Conservation (phyloP, 35 echinoderm and acorn worm species). For the Eucidaris tribuloides region DNA sequence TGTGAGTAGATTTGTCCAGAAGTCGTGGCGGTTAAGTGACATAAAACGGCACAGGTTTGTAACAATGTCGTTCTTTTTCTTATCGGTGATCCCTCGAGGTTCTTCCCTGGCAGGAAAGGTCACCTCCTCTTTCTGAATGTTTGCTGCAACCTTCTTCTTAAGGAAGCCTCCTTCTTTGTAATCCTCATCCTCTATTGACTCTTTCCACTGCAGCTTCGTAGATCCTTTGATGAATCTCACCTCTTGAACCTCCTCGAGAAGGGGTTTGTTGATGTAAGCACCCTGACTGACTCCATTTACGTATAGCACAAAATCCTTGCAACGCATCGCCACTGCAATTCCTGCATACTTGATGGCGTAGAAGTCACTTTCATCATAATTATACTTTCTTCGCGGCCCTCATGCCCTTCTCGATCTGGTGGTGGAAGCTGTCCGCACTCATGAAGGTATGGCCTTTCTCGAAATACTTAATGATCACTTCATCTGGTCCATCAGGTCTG, state of each 20-base stretch:
- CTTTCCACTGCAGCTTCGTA: background rate
- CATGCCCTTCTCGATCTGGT: conserved; percentile 28
- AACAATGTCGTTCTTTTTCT: conserved; percentile 14
- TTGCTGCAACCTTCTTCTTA: conserved; percentile 5
- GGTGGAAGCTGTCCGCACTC: conserved; percentile 20
- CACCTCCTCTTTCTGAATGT: background rate
- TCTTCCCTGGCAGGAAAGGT: background rate
- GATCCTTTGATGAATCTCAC: background rate
- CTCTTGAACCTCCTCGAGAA: background rate
- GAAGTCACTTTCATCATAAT: background rate
- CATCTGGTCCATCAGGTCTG: background rate
- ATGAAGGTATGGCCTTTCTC: conserved; percentile 38
- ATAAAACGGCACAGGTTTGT: background rate
- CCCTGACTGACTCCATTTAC: conserved; percentile 18
- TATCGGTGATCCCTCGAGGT: background rate
- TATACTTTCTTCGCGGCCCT: background rate
- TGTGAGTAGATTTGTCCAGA: no score
- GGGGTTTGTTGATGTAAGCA: background rate
- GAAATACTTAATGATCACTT: conserved; percentile 6
- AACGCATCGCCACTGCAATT: background rate
- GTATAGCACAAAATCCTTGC: background rate
- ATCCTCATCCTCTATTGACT: background rate
- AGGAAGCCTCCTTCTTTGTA: background rate
- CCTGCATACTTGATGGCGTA: background rate
- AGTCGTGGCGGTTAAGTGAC: background rate